phyloP scores from a whole-genome alignment of 2,113 vertebrate genomes.

The Anthoscopus minutus region DNA sequence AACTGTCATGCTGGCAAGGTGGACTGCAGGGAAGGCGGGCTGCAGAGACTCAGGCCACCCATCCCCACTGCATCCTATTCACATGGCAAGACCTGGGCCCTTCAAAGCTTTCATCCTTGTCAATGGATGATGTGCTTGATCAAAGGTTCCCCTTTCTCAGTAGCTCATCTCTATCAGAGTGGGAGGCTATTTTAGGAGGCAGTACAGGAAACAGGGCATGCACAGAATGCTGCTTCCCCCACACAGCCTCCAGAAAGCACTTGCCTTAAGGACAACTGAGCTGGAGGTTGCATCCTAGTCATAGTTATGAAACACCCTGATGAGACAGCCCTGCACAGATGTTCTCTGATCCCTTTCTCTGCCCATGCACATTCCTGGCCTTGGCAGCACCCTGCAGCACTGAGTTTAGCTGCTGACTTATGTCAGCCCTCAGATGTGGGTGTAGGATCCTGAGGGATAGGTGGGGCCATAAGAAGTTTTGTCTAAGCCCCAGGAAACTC shows the following conservation, averaged over 20 bases:
- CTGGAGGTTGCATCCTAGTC: conserved; percentile 4
- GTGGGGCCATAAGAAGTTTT: background rate
- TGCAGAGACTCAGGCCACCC: background rate
- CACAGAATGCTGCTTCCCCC: background rate
- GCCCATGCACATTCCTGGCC: background rate
- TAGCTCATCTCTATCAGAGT: background rate
- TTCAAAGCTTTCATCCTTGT: background rate
- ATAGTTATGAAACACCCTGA: background rate
- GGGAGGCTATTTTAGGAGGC: background rate
- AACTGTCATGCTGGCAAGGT: background rate
- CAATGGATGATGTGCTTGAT: background rate
- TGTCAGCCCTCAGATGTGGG: background rate
- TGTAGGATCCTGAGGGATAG: background rate
- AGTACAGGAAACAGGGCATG: background rate
- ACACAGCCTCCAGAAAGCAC: background rate
- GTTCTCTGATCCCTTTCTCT: conserved; percentile 3
- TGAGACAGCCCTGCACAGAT: conserved; percentile 1
- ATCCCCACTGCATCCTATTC: background rate
- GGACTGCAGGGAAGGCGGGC: background rate
- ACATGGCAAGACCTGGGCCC: background rate
- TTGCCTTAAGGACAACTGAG: conserved; percentile 11
- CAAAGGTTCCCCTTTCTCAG: background rate
- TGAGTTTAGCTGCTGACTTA: background rate
- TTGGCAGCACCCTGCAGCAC: background rate
- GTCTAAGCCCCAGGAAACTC: background rate